A percentile compares a stretch with the other conserved stretches of the same genome.
These are phyloP conservation scores for Choloepus didactylus DNA, from an alignment of 2,797 vertebrate genomes.

Conservation along the genomic window DNA sequence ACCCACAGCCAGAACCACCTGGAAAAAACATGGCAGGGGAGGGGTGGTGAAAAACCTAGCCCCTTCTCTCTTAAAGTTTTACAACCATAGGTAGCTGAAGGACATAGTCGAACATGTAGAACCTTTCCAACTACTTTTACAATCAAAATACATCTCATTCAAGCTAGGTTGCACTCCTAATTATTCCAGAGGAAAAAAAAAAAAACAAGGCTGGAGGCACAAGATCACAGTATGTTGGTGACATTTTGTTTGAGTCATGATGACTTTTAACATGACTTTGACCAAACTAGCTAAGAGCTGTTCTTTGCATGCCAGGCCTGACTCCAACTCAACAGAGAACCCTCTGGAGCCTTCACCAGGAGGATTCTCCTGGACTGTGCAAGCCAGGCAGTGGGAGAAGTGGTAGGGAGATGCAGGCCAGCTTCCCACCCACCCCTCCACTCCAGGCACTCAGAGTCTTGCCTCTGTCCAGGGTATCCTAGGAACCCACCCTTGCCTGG, in stretches of 20 bases:
- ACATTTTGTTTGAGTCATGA: accelerated
- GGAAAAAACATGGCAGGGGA: accelerated
- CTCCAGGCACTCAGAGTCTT: conserved; percentile 94
- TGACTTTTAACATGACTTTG: not conserved
- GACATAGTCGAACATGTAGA: accelerated
- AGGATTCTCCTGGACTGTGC: not conserved
- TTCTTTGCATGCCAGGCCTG: not conserved
- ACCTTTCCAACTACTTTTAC: accelerated
- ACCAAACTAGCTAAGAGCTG: too few species aligned
- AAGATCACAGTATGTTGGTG: accelerated
- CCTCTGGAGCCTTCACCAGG: not conserved
- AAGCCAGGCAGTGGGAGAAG: not conserved
- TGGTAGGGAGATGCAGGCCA: not conserved
- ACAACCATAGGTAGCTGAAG: accelerated
- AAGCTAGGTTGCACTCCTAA: accelerated
- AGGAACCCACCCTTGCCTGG: conserved; percentile 96
- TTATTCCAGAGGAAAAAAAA: accelerated
- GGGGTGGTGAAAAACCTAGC: accelerated
- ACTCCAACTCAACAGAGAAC: not conserved
- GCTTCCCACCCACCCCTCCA: not conserved
- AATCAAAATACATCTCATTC: accelerated
- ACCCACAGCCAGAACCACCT: accelerated
- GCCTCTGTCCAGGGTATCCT: conserved; percentile 98
- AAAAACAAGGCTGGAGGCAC: accelerated
- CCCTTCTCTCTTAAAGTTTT: too few species aligned